A percentile compares a stretch with the other conserved stretches of the same genome.
These are phyloP conservation scores for Sycobia sp. DNA, from an alignment of 1,140 invertebrate species.

Conservation along the genomic window DNA sequence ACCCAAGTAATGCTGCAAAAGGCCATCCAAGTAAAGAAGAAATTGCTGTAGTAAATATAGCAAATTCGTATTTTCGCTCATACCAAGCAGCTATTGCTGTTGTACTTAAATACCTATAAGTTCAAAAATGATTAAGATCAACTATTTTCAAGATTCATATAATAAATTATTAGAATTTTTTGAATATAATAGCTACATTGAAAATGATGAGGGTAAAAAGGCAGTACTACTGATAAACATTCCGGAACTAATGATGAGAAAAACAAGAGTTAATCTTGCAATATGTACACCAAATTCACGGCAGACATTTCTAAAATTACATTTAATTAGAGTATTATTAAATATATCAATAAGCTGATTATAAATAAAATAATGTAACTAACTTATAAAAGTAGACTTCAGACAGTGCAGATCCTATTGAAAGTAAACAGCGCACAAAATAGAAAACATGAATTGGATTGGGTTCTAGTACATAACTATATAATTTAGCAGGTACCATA, in stretches of 20 bases:
- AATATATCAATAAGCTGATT: too few species aligned
- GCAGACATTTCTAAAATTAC: conserved; percentile 75
- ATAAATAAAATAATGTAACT: conserved; percentile 48
- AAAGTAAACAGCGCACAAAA: conserved; percentile 82
- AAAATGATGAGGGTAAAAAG: conserved; percentile 93
- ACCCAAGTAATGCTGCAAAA: conserved; percentile 86
- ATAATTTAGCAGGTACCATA: conserved; percentile 83
- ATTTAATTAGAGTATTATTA: conserved; percentile 5
- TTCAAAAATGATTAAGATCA: neutral
- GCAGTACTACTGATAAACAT: conserved; percentile 91
- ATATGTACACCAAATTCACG: conserved; percentile 89
- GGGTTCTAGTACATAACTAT: conserved; percentile 75
- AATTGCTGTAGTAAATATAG: conserved; percentile 82
- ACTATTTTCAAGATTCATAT: neutral
- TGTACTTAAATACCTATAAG: conserved; percentile 71
- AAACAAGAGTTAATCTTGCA: conserved; percentile 80
- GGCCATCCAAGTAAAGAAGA: conserved; percentile 87
- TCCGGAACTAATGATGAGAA: conserved; percentile 85
- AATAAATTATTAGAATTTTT: neutral
- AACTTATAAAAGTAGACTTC: conserved; percentile 96
- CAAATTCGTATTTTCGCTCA: conserved; percentile 75
- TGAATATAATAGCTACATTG: conserved; percentile 66
- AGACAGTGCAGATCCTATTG: conserved; percentile 76
- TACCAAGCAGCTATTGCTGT: conserved; percentile 88
- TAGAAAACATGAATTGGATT: conserved; percentile 90